Conservation (phyloP, 2,888 invertebrate species). For the Synanthedon tipuliformis region DNA sequence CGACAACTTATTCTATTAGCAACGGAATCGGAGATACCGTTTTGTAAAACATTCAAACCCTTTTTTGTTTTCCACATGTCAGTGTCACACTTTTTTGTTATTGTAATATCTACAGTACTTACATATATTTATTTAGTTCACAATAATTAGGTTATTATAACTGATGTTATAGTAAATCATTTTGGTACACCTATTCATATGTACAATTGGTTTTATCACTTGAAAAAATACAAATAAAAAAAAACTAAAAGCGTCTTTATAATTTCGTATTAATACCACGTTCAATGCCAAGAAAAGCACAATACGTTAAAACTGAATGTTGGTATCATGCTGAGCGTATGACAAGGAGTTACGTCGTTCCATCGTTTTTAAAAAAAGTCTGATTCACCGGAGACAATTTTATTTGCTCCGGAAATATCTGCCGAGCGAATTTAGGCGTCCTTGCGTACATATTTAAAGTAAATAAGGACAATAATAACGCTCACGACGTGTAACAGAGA, state of each 20-base stretch:
- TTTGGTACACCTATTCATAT: too few relatives aligned
- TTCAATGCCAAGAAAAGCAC: conserved; percentile 39
- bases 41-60: background rate
- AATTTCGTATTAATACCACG: background rate
- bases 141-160: too few relatives aligned
- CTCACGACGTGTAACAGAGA: conserved; percentile 20
- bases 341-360: conserved; percentile 51
- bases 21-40: conserved; percentile 29
- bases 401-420: conserved; percentile 62
- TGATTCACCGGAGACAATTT: conserved; percentile 60
- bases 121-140: too few relatives aligned
- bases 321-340: conserved; percentile 36
- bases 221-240: background rate
- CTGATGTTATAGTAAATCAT: too few relatives aligned
- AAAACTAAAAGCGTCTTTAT: background rate
- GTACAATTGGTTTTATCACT: too few relatives aligned
- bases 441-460: conserved; percentile 52
- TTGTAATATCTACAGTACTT: too few relatives aligned
- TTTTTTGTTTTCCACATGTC: too few relatives aligned
- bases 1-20: conserved; percentile 43
- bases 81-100: too few relatives aligned
- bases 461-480: conserved; percentile 54
- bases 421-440: conserved; percentile 54
- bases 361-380: conserved; percentile 41
- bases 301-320: conserved; percentile 45